phyloP scores from a whole-genome alignment of 2,113 vertebrate genomes.

The Scomber scombrus region DNA sequence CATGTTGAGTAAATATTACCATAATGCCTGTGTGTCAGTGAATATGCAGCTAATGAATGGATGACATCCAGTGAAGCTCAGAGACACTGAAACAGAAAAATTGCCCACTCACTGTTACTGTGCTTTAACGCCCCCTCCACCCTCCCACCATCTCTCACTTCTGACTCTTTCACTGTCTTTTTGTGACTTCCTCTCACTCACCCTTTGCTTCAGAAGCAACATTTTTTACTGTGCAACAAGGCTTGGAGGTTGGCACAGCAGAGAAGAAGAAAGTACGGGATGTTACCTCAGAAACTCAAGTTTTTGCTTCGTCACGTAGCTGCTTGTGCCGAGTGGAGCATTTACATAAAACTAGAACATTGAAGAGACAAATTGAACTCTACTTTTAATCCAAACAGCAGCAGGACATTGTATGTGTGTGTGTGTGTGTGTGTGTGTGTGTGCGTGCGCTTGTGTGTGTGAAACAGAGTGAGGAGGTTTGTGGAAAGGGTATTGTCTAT shows the following conservation, averaged over 20 bases:
- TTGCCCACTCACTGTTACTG: slow-evolving; percentile 51
- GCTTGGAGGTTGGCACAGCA: slow-evolving; percentile 34
- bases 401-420: slow-evolving; percentile 46
- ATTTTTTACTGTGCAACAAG: neutral
- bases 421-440: slow-evolving; percentile 39
- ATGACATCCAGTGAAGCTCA: slow-evolving; percentile 74
- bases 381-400: slow-evolving; percentile 58
- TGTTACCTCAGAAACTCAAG: slow-evolving; percentile 29
- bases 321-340: slow-evolving; percentile 43
- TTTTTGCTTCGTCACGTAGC: slow-evolving; percentile 31
- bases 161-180: slow-evolving; percentile 10
- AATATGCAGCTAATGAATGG: slow-evolving; percentile 78
- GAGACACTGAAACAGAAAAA: slow-evolving; percentile 66
- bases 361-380: slow-evolving; percentile 59
- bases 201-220: neutral
- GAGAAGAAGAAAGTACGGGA: slow-evolving; percentile 28
- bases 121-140: slow-evolving; percentile 33
- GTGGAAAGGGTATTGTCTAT: slow-evolving; percentile 37
- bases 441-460: slow-evolving; percentile 12
- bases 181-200: slow-evolving; percentile 23
- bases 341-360: slow-evolving; percentile 66
- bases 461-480: slow-evolving; percentile 44
- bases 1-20: slow-evolving; percentile 80
- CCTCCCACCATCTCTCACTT: slow-evolving; percentile 10
- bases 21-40: slow-evolving; percentile 76